Evolutionary conservation across 2,113 vertebrate genomes (phyloP), one percentile per base, ranked within the genome.

Genomic region (Genyomyrus donnyi): DNA sequence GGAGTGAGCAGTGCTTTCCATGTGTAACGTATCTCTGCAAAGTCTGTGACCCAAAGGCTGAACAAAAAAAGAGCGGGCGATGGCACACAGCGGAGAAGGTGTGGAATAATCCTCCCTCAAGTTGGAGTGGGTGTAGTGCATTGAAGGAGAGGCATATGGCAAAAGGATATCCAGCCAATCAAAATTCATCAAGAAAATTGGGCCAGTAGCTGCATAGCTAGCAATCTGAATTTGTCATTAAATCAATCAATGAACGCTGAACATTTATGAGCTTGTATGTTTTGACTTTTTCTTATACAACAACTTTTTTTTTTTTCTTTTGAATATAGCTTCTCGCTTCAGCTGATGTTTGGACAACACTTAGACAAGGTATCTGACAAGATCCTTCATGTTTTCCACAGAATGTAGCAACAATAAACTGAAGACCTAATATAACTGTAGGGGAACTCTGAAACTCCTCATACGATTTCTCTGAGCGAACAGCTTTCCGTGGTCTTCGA

Each of bases 401-500:
- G 70, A 35, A 77, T 39, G 31, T 7, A 17, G 4, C 13, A 39
- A 77, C 31, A 77, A 17, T 77, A 35, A 77, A 77, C 70, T 17
- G 31, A 35, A 17, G 70, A 77, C 31, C 35, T 77, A 39, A 17
- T 77, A 39, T 39, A 77, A 39, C 21, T 39, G 70, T 15, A 13
- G 35, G 66, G 27, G 35, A 39, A 35, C 70, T 35, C 10, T 35
- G 70, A 39, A 77, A 17, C 27, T 35, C 66, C 19, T 39, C 70
- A 11, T 77, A 39, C 3, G 31, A 17, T 13, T 39, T 77, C 70
- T 17, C 31, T 35, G 31, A 77, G 31, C 6, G 27, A 77, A 35
- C 15, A 77, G 70, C 85, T 56, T 17, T 87, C 85, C 17, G 27
- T 35, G 48, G 85, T 87, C 48, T 50, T 87, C 50, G 83, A 91